Evolutionary conservation across 2,888 invertebrate species (phyloP).

Genomic region (Leptinotarsa juncta): DNA sequence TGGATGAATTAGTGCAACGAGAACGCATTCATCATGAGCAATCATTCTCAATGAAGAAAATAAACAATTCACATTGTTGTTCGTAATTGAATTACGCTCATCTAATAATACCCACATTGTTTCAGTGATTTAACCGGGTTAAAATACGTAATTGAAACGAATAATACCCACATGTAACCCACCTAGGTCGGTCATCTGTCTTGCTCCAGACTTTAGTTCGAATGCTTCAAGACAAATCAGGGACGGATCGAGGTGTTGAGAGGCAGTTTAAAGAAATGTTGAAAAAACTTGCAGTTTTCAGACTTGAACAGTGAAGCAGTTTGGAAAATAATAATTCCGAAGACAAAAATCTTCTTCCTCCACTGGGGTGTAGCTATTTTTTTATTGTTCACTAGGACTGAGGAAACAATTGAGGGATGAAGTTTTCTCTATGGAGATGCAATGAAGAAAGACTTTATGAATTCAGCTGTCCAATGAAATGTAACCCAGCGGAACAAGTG

Average conservation of each 20-base stretch:
- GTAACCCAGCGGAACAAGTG: too few relatives aligned
- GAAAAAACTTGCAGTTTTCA: too few relatives aligned
- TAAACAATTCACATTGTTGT: slow-evolving; percentile 46
- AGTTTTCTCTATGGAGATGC: too few relatives aligned
- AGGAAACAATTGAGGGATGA: too few relatives aligned
- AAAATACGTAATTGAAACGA: slow-evolving; percentile 56
- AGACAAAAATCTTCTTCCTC: too few relatives aligned
- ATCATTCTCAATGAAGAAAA: slow-evolving; percentile 45
- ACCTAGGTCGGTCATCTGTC: slow-evolving; percentile 32
- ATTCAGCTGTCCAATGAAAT: too few relatives aligned
- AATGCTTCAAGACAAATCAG: slow-evolving; percentile 18
- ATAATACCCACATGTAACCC: slow-evolving; percentile 54
- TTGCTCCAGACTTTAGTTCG: slow-evolving; percentile 27
- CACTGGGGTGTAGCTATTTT: too few relatives aligned
- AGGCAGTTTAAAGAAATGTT: neutral
- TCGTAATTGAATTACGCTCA: slow-evolving; percentile 54
- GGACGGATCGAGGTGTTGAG: slow-evolving; percentile 7
- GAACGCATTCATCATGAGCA: slow-evolving; percentile 45
- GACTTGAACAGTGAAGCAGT: too few relatives aligned
- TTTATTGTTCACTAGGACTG: too few relatives aligned
- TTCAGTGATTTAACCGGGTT: slow-evolving; percentile 52
- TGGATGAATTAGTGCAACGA: slow-evolving; percentile 42
- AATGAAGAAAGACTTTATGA: too few relatives aligned
- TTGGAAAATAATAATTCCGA: too few relatives aligned
- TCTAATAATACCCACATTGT: slow-evolving; percentile 57